phyloP scores from a whole-genome alignment of 2,888 invertebrate genomes.

The Tetranychus truncatus region DNA sequence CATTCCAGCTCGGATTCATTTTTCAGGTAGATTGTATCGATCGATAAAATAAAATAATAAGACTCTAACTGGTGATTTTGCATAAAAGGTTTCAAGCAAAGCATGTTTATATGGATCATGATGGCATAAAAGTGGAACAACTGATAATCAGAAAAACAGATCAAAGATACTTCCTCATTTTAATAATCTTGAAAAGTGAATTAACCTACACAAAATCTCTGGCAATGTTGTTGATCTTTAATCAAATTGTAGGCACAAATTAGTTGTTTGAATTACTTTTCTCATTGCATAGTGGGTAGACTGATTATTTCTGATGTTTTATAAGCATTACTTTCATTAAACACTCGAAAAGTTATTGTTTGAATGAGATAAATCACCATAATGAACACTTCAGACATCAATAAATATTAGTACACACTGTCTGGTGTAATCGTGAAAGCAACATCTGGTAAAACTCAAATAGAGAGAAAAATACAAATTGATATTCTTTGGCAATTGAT shows the following conservation, averaged over 20 bases:
- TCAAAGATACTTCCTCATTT: background rate
- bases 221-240: background rate
- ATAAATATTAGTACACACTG: too few relatives aligned
- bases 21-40: too few relatives aligned
- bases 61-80: background rate
- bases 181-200: background rate
- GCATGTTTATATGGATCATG: background rate
- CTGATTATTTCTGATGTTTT: too few relatives aligned
- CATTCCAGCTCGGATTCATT: too few relatives aligned
- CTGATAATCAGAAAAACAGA: background rate
- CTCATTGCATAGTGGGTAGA: background rate
- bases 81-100: background rate
- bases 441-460: background rate
- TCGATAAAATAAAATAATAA: too few relatives aligned
- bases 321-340: background rate
- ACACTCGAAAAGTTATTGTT: background rate
- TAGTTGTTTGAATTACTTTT: background rate
- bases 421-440: background rate
- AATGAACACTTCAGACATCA: too few relatives aligned
- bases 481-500: background rate
- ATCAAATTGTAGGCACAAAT: background rate
- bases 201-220: background rate
- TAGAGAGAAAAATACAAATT: background rate
- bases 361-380: too few relatives aligned
- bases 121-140: background rate